Evolutionary conservation across 2,113 vertebrate species (phyloP), one percentile per base, ranked within the genome.

Genomic region (Poecilia latipinna): DNA sequence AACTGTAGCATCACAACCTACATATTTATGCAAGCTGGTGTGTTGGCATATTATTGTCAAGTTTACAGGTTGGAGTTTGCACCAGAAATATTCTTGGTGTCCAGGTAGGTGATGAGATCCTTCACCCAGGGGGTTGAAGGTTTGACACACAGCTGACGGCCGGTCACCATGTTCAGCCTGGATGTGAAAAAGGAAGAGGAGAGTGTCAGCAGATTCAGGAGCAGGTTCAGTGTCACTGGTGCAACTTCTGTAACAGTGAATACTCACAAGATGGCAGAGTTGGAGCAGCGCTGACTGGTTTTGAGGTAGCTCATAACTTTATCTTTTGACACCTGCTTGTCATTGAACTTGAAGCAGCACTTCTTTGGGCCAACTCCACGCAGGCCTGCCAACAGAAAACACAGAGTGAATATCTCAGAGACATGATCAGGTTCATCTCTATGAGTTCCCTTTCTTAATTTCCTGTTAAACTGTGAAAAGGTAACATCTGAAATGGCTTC

Each of bases 261-360:
- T 17, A 92, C 94, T 93, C 80, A 95, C 94, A 92, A 0, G 68
- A 95, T 15, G 7, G 80, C 93, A 11, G 79, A 0, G 1, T 75
- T 92, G 44, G 84, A 0, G 90, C 94, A 95, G n/a, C 83, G 89
- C 82, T 92, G 89, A 85, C 91, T 93, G 76, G 93, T 95, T 79
- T 0, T 83, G 17, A 1, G 10, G 80, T 94, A 95, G 35, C 35
- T 2, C 0, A 44, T 17, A 68, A 94, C 86, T 32, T 0, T 74
- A 0, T 15, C 57, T 28, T 32, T 15, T 0, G 64, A 54, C 17
- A 94, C 5, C 0, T 31, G 42, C 0, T 33, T 82, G 0, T 70
- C 7, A 3, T 24, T 65, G 78, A 89, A 94, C 0, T 24, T 3
- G 19, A 86, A 90, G 84, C 94, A 95, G 89, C 93, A 95, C 32